Conservation (phyloP, 2,797 vertebrate genomes). For the Peromyscus melanophrys region DNA sequence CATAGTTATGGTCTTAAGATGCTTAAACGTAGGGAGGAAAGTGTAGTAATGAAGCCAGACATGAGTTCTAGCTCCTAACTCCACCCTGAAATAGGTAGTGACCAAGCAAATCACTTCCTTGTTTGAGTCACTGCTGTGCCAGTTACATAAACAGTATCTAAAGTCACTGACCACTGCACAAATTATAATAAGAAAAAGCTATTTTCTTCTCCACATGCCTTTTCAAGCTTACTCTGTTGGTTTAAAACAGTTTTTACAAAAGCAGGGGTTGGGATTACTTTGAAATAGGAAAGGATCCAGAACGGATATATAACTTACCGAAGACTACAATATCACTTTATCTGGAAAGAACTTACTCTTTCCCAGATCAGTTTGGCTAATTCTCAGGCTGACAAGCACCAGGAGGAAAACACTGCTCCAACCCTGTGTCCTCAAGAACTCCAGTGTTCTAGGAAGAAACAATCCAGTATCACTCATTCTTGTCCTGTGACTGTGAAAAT, state of each 20-base stretch:
- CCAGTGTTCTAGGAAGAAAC: not conserved
- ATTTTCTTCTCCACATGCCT: not conserved
- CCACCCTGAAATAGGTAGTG: not conserved
- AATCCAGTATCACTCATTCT: not conserved
- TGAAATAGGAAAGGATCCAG: not conserved
- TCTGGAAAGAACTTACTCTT: slow-evolving; percentile 11
- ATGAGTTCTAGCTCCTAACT: not conserved
- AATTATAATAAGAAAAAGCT: not conserved
- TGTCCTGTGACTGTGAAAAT: not conserved
- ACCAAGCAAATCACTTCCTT: not conserved
- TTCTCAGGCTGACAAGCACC: not conserved
- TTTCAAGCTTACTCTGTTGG: not conserved
- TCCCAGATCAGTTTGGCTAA: slow-evolving; percentile 12
- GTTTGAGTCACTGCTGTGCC: not conserved
- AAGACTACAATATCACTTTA: not conserved
- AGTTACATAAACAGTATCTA: not conserved
- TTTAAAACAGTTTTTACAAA: slow-evolving; percentile 47
- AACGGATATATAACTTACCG: not conserved
- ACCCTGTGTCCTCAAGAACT: not conserved
- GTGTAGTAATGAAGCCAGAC: not conserved
- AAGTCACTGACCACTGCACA: not conserved
- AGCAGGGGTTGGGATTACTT: not conserved
- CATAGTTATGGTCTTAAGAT: not conserved
- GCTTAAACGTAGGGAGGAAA: not conserved
- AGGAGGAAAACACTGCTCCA: slow-evolving; percentile 1